phyloP scores from a whole-genome alignment of 2,888 invertebrate genomes.

The Poecilobothrus nobilitatus region DNA sequence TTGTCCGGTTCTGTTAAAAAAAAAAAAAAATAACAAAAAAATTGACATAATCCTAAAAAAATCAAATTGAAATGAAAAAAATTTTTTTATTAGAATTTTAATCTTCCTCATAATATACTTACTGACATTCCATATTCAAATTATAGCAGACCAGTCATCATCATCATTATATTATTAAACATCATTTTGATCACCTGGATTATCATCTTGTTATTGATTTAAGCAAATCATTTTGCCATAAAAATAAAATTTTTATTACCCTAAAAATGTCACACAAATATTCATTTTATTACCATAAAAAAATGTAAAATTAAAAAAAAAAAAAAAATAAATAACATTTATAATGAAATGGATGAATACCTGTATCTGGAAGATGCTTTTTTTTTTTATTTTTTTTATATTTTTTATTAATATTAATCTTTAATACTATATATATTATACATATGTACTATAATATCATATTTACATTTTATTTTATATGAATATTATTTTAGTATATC shows the following conservation, averaged over 20 bases:
- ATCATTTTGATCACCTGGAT: not conserved
- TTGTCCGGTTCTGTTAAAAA: not conserved
- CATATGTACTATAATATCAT: too few relatives aligned
- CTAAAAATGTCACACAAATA: not conserved
- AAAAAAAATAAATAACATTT: too few relatives aligned
- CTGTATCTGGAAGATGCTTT: too few relatives aligned
- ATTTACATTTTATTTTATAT: too few relatives aligned
- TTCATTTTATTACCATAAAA: not conserved
- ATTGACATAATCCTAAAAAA: not conserved
- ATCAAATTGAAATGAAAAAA: too few relatives aligned
- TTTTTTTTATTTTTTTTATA: too few relatives aligned
- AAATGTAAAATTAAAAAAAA: not conserved
- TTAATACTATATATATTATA: too few relatives aligned
- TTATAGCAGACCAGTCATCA: not conserved
- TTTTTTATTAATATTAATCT: too few relatives aligned
- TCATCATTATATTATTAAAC: not conserved
- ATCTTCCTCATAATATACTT: not conserved
- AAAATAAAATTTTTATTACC: not conserved
- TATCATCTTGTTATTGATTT: constrained; percentile 1
- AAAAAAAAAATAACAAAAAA: not conserved
- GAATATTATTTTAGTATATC: too few relatives aligned
- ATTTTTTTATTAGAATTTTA: not conserved
- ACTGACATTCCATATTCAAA: not conserved
- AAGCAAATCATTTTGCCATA: constrained; percentile 6
- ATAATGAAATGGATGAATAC: too few relatives aligned